Percentiles rank a stretch among this genome's conserved stretches.
phyloP scores from a whole-genome alignment of 2,797 vertebrate genomes.

The Adelosebastes latens region DNA sequence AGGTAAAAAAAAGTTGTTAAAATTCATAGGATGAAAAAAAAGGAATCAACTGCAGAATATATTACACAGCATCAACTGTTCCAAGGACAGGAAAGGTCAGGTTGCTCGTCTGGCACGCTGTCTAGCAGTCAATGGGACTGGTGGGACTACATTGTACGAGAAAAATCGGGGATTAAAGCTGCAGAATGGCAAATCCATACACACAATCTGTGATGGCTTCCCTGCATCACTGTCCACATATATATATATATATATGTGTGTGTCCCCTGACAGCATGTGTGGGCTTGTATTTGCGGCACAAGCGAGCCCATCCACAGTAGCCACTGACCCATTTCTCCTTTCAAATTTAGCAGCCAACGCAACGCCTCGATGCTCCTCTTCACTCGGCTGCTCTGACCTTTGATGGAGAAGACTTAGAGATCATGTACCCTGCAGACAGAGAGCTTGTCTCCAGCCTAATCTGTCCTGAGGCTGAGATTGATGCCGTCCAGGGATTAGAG shows the following conservation, averaged over 20 bases:
- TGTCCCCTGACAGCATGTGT: slow-evolving; percentile 36
- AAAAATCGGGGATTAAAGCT: slow-evolving; percentile 60
- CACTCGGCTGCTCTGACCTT: slow-evolving; percentile 62
- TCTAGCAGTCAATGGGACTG: slow-evolving; percentile 49
- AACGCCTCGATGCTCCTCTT: slow-evolving; percentile 27
- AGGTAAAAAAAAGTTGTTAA: slow-evolving; percentile 71
- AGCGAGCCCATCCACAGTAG: slow-evolving; percentile 27
- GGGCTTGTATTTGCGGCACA: slow-evolving; percentile 34
- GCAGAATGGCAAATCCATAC: slow-evolving; percentile 55
- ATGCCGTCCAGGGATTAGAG: slow-evolving; percentile 55
- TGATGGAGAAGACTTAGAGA: slow-evolving; percentile 59
- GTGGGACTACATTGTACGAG: slow-evolving; percentile 40
- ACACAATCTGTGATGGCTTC: slow-evolving; percentile 42
- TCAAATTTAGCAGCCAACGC: slow-evolving; percentile 38
- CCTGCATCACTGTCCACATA: slow-evolving; percentile 50
- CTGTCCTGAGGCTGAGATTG: slow-evolving; percentile 60
- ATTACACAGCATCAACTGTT: slow-evolving; percentile 71
- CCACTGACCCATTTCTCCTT: slow-evolving; percentile 56
- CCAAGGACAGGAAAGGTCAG: slow-evolving; percentile 80
- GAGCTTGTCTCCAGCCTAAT: slow-evolving; percentile 58
- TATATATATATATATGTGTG: not conserved
- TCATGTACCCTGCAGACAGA: slow-evolving; percentile 52
- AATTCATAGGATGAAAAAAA: slow-evolving; percentile 78
- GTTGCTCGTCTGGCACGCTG: slow-evolving; percentile 61
- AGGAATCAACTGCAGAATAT: slow-evolving; percentile 78